Base-by-base conservation (phyloP, 1,140 invertebrate species). In the Aphelenchoides avenae region DNA sequence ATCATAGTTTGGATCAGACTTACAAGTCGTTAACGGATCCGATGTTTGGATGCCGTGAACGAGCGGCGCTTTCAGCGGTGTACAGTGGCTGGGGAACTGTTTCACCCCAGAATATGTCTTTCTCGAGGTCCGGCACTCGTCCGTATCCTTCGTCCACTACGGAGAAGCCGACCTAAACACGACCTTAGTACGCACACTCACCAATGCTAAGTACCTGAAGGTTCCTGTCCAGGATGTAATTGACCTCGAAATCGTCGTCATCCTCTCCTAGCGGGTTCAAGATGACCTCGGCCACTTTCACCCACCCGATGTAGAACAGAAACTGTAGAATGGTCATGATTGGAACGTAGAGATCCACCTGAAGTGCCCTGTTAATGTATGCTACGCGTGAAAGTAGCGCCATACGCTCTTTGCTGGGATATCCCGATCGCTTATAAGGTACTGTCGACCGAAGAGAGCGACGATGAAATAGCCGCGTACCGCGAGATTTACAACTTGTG, bases 261-360 rank as follows among this genome's bases (percentile, higher is more conserved):
- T 65, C 47, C 9, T 61, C 56, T 13, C 64, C 61, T 18, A 67
- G 42, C 20, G 67, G 67, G 51, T 67, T 71, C 34, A 66, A 22
- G 15, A 66, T 36, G 6, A 66, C 60, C 48, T 67, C 67, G 26
- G 64, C 64, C 29, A 67, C 64, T 70, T 67, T 67, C 18, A 66
- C 42, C 64, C 64, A 67, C 3, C 64, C 64, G 41, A 67, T 67
- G 50, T 66, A 67, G 37, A 67, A 67, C 15, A 67, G 24, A 33
- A 67, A 67, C 53, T 73, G 62, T 26, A 69, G 33, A 63, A 73
- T 69, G 31, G 64, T 62, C 69, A 77, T 76, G 27, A 74, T 58
- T 2, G 71, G 71, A 0, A 74, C 42, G 42, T 58, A 60, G 6
- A 74, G 30, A 58, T 74, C 71, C 42, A 75, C 48, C 60, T 57